phyloP scores from a whole-genome alignment of 2,797 vertebrate genomes.

The Antrozous pallidus region DNA sequence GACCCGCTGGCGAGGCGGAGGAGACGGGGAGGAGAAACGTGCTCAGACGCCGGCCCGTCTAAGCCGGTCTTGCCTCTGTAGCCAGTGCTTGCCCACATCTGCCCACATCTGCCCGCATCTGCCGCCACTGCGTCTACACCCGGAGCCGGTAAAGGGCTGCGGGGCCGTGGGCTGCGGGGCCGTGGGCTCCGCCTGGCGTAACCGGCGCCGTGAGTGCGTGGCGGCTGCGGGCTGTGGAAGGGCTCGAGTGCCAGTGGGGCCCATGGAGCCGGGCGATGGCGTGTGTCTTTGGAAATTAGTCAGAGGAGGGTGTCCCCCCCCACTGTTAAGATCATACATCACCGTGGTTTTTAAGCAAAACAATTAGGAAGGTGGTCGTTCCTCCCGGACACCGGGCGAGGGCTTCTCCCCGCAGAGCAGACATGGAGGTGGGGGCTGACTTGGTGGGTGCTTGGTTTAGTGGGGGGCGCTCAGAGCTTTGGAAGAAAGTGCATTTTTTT shows the following conservation, averaged over 20 bases:
- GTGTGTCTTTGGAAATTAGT: no score
- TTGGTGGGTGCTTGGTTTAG: background rate
- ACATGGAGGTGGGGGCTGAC: background rate
- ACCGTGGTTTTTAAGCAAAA: background rate
- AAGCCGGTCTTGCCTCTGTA: conserved; percentile 9
- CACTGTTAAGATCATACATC: conserved; percentile 2
- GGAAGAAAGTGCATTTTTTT: background rate
- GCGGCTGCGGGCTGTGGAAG: no score
- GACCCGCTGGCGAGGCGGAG: background rate
- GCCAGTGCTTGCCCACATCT: no score
- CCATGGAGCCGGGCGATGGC: no score
- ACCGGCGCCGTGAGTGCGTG: no score
- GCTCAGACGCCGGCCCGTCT: background rate
- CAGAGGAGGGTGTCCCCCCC: no score
- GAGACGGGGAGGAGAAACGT: background rate
- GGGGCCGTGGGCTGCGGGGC: background rate
- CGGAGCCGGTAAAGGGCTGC: conserved; percentile 37
- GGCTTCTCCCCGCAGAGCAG: background rate
- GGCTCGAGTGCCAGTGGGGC: no score
- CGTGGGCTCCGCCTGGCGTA: no score
- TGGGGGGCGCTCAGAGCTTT: background rate
- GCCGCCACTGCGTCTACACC: no score
- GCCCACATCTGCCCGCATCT: background rate
- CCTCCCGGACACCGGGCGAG: background rate
- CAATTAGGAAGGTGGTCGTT: no score